Base-by-base conservation (phyloP, 2,888 invertebrate species). In the Carterocephalus palaemon region DNA sequence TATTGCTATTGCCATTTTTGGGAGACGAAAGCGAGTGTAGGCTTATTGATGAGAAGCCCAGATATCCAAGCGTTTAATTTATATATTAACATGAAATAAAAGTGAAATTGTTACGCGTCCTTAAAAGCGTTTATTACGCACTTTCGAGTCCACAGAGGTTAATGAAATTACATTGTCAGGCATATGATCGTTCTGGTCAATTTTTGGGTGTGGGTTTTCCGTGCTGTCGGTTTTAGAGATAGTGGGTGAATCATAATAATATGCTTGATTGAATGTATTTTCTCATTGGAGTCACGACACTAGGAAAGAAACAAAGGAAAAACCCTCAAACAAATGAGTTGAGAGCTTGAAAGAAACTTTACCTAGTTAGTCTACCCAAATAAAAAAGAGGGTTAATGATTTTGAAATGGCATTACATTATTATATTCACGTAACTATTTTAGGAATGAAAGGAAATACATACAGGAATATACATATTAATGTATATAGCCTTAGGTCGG, bases 21-120 rank as follows among this genome's bases (percentile, higher is more conserved):
- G 80, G 76, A 76, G 75, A 79, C 79, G 82, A 84, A 84, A 84
- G 77, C 73, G 75, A 76, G 78, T 78, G 82, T 83, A 79, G 82
- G 80, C 67, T 75, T 70, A 66, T 64, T 63, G 65, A 56, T 43
- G 17, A 5, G 29, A 23, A 31, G 29, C 43, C 29, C 43, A 37
- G 29, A 43, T 43, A 31, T 38, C 32, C 16, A 20, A 23, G 17
- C 36, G 23, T 29, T 47, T 41, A 22, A 29, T 43, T 43, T 26
- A 7, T 26, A 7, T 43, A 29, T 36, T 38, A 33, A 33, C 32
- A 24, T 34, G 13, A 46, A 64, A 34, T 42, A 42, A 43, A 43
- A 43, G 43, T 36, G 43, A 43, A 43, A 43, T 29, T 43, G 43
- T 43, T 34, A 22, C 23, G 36, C 24, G 26, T 34, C 32, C 43